Evolutionary conservation across 2,888 invertebrate genomes (phyloP).

Genomic region (Diachrysia chrysitis): DNA sequence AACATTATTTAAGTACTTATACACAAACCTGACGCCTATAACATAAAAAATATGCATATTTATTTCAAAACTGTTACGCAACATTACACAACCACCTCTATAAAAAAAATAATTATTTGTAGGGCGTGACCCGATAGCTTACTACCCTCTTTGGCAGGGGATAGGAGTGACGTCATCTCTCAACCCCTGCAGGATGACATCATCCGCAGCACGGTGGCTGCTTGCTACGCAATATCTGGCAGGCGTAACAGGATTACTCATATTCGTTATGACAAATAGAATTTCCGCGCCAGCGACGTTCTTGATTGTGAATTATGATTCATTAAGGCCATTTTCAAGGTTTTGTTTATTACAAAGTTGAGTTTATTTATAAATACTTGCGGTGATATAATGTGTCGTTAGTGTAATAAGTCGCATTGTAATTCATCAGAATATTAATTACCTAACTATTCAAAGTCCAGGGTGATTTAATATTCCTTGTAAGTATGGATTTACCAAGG

Average conservation of each 20-base stretch:
- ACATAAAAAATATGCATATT: not conserved
- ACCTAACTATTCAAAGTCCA: not conserved
- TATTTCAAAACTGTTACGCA: not conserved
- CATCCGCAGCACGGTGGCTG: slow-evolving; percentile 63
- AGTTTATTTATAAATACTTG: too few relatives aligned
- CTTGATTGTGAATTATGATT: slow-evolving; percentile 30
- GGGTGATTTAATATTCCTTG: not conserved
- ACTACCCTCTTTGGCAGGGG: slow-evolving; percentile 70
- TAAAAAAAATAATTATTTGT: slow-evolving; percentile 51
- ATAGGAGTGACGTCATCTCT: slow-evolving; percentile 74
- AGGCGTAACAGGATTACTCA: slow-evolving; percentile 46
- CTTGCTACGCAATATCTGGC: slow-evolving; percentile 53
- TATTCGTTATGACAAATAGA: slow-evolving; percentile 32
- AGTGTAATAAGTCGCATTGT: not conserved
- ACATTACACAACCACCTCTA: slow-evolving; percentile 34
- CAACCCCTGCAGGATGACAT: slow-evolving; percentile 80
- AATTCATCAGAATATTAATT: not conserved
- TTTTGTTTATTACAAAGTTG: not conserved
- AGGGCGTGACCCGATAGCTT: slow-evolving; percentile 81
- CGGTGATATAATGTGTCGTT: not conserved
- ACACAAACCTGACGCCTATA: not conserved
- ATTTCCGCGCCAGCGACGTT: slow-evolving; percentile 32
- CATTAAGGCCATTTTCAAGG: slow-evolving; percentile 13
- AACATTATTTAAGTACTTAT: not conserved
- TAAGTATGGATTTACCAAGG: not conserved